Base-by-base conservation (phyloP, 2,113 vertebrate species). In the Rhea americana region DNA sequence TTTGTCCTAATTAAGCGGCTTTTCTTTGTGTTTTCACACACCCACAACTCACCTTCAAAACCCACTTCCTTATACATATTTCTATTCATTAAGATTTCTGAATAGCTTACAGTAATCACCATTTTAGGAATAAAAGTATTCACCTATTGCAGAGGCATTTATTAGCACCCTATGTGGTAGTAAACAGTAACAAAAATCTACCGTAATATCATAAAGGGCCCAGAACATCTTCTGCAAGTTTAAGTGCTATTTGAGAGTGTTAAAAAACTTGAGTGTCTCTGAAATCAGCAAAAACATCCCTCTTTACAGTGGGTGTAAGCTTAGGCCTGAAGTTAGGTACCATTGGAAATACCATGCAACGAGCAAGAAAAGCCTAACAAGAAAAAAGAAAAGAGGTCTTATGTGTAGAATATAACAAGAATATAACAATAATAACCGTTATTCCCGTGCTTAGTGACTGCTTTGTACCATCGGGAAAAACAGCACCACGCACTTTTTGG, bases 1-100 rank as follows among this genome's bases (percentile, higher is more conserved):
- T 74, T 85, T 35, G 35, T 35, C 59, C 76, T 77, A 82, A 76
- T n/a, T 30, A 92, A 91, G 50, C 47, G 35, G 25, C 65, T 61
- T 76, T 91, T 77, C 82, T 93, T 83, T 67, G 37, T 93, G 45
- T 80, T 87, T 93, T 74, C 72, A 78, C 4, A 9, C n/a, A 47
- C 24, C 72, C 87, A 85, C 87, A 78, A 22, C 25, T 82, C 19
- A 80, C 91, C 93, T 93, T 77, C 51, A 90, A 91, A 92, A 93
- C 94, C 94, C 66, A 71, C 63, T 92, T 91, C 41, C 32, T 85
- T 71, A 77, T 50, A 43, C 30, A 39, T 73, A 82, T 61, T 56
- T 56, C 45, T 86, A 79, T 85, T 85, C 58, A 82, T 93, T 87
- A 89, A 35, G 66, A 90, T 87, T 89, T 84, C 86, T 79, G 74